These are phyloP conservation scores for Neodiprion pinetum DNA, from an alignment of 1,140 invertebrate species.

Conservation along the genomic window DNA sequence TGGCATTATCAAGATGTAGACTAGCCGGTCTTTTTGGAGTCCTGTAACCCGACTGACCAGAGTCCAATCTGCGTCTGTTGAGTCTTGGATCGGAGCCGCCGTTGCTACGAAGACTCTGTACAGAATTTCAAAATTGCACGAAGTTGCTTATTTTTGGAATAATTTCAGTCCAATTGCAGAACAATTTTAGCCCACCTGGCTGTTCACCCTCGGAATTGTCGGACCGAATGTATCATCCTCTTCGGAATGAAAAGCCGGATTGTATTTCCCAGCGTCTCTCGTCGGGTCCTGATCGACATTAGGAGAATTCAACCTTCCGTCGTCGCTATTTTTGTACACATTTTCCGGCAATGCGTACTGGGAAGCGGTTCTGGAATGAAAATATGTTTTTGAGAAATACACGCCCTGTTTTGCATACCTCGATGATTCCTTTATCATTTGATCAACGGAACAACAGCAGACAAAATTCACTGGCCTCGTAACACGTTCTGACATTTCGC, in stretches of 20 bases:
- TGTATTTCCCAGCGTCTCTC: background rate
- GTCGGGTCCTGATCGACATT: background rate
- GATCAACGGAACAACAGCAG: too few relatives aligned
- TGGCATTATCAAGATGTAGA: constrained; percentile 3
- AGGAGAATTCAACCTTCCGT: too few relatives aligned
- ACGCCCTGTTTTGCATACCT: too few relatives aligned
- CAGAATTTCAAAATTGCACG: background rate
- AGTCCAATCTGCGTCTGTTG: background rate
- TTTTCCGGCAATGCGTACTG: too few relatives aligned
- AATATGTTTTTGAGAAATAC: too few relatives aligned
- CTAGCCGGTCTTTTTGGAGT: constrained; percentile 8
- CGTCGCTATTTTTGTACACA: too few relatives aligned
- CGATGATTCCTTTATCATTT: too few relatives aligned
- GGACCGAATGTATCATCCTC: background rate
- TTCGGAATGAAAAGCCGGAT: background rate
- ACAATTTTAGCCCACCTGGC: background rate
- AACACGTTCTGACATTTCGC: too few relatives aligned
- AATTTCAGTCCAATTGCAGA: background rate
- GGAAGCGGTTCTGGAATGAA: too few relatives aligned
- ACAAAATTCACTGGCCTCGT: too few relatives aligned
- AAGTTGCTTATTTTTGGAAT: background rate
- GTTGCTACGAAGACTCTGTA: background rate
- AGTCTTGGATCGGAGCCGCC: background rate
- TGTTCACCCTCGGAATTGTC: background rate
- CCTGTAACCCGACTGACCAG: background rate